Evolutionary conservation across 2,888 invertebrate species (phyloP), one percentile per base, ranked within the genome.

Genomic region (Tromatobia lineatoria): DNA sequence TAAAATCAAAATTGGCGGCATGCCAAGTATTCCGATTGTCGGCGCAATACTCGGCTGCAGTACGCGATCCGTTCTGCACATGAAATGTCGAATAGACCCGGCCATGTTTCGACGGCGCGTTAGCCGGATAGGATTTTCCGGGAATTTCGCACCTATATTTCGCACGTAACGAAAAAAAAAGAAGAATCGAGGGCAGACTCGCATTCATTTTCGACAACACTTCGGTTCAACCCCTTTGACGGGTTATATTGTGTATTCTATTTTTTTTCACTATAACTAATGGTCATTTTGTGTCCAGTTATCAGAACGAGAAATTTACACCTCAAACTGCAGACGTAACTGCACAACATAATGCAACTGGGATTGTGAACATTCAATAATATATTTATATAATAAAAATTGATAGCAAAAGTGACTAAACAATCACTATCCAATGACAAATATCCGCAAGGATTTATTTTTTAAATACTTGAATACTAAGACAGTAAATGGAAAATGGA

Each of bases 11-110:
- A 82, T 75, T 82, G 78, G 74, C 69, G 20, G 59, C 54, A 66
- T 70, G 74, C 78, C 82, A 78, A 38, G 78, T 73, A 78, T 82
- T 77, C 77, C 69, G 82, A 82, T 82, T 69, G 77, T 74, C 61
- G 52, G 25, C 77, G 47, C 70, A 66, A 71, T 54, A 66, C 54
- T 25, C 52, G 13, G 59, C 20, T 34, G 20, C 57, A 42, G 42
- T 42, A 10, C 57, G 38, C 59, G 42, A 29, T 20, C 25, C 70
- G 67, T 45, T 70, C 75, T 25, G 71, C 57, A 57, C 38, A 34
- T 61, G 42, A 70, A 82, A 78, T 74, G 61, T 71, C 71, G 52
- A 64, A 52, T 52, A 64, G 50, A 70, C 78, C 64, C 61, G 34
- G 69, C 78, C 38, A 75, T 79, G 54, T 78, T 74, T 70, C 69